Conservation (phyloP, 2,888 invertebrate genomes). For the Pollenia amentaria region DNA sequence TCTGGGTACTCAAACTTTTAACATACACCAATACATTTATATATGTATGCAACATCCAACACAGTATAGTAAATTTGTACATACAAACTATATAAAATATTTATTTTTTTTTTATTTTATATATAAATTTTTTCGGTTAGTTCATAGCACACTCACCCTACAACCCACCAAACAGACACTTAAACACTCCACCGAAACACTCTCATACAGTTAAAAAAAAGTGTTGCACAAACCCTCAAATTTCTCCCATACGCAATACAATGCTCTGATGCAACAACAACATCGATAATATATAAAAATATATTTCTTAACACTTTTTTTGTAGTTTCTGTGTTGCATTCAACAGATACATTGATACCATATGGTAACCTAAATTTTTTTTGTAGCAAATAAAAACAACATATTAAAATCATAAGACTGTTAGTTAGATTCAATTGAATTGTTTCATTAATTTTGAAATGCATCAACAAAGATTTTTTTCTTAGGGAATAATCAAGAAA, state of each 20-base stretch:
- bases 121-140: conserved; percentile 50
- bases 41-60: background rate
- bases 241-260: conserved; percentile 8
- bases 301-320: conserved; percentile 25
- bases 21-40: background rate
- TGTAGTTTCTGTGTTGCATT: conserved; percentile 21
- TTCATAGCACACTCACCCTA: conserved; percentile 17
- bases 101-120: conserved; percentile 46
- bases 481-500: background rate
- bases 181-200: background rate
- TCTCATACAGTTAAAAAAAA: background rate
- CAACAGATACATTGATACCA: conserved; percentile 69
- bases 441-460: conserved; percentile 26
- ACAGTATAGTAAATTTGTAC: conserved; percentile 28
- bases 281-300: background rate
- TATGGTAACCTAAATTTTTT: conserved; percentile 73
- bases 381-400: background rate
- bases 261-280: conserved; percentile 7
- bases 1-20: conserved; percentile 72
- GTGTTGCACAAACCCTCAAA: background rate
- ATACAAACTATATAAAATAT: conserved; percentile 53
- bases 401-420: background rate
- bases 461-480: background rate
- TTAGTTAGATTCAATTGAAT: background rate
- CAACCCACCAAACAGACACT: background rate